Base-by-base conservation (phyloP, 2,797 vertebrate genomes). In the Macroramphosus scolopax region DNA sequence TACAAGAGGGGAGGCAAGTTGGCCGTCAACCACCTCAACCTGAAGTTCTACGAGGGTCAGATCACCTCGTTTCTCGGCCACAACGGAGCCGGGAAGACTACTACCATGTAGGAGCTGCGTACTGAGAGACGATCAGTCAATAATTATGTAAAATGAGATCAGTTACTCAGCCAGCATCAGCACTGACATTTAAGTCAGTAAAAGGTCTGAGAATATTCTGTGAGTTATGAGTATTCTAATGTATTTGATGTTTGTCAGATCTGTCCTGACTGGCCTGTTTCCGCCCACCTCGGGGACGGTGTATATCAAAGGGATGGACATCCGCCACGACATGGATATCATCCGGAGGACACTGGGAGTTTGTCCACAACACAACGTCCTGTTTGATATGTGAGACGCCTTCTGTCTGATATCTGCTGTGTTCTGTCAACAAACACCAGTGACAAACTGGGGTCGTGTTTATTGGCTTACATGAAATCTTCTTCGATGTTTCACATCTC, bases 41-140 rank as follows among this genome's bases (percentile, higher is more conserved):
- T 99, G 50, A 95, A 92, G 72, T 99, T 99, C 83, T 98, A 98
- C 0, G 94, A 97, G 71, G 95, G 92, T 17, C 97, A 99, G 74
- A 99, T 99, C 69, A 97, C 96, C 2, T 98, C 97, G 15, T 99
- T 99, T 73, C 86, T 99, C 17, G 97, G 97, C 14, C 97, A 98
- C 84, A 98, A 98, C 0, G 97, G 97, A 82, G 97, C 97, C 3
- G 97, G 97, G 29, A 99, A 99, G 83, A 99, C 97, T 24, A 99
- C 97, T 34, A 99, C 95, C 12, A 99, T 98, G 97, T 99, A 93
- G 92, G 94, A 65, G 95, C 95, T 66, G 65, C 89, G 91, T 92
- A 0, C 91, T 92, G 0, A 51, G 60, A 0, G 75, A 89, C 28
- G n/a, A n/a, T n/a, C n/a, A n/a, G n/a, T n/a, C n/a, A n/a, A n/a